Percentiles rank a stretch among this genome's conserved stretches.
phyloP scores from a whole-genome alignment of 2,797 vertebrate species.

The Botia almorhae region DNA sequence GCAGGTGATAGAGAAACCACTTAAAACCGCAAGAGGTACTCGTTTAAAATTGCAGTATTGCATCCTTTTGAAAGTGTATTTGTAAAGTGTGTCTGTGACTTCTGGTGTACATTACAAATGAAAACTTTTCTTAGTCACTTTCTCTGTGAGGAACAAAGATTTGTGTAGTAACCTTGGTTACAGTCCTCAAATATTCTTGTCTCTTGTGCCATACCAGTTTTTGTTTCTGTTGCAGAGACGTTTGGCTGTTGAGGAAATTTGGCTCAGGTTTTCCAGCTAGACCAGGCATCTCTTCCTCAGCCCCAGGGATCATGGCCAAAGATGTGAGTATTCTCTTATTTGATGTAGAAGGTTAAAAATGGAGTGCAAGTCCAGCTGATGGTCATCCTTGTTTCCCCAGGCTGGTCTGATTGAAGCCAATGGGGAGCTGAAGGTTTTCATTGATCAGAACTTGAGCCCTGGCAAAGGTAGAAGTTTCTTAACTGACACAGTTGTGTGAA shows the following conservation, averaged over 20 bases:
- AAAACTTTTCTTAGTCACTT: background rate
- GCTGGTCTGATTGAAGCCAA: conserved; percentile 98
- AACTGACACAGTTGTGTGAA: background rate
- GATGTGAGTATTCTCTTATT: conserved; percentile 75
- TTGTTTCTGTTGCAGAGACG: conserved; percentile 65
- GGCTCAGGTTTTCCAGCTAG: conserved; percentile 64
- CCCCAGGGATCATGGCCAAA: conserved; percentile 85
- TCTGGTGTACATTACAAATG: background rate
- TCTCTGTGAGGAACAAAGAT: conserved; percentile 5
- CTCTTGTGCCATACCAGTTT: conserved; percentile 34
- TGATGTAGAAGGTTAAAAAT: background rate
- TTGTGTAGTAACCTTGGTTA: conserved; percentile 35
- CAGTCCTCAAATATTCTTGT: background rate
- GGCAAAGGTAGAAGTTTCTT: conserved; percentile 87
- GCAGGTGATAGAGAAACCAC: background rate
- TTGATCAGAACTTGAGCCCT: conserved; percentile 98
- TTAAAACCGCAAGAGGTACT: background rate
- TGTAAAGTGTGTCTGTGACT: background rate
- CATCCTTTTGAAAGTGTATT: background rate
- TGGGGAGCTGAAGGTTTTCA: conserved; percentile 98
- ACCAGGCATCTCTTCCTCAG: conserved; percentile 68
- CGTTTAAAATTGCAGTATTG: background rate
- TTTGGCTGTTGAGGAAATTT: conserved; percentile 52
- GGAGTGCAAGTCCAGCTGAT: background rate
- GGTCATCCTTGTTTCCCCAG: conserved; percentile 70